Evolutionary conservation across 2,888 invertebrate species (phyloP), one percentile per base, ranked within the genome.

Genomic region (Argynnis bischoffii): DNA sequence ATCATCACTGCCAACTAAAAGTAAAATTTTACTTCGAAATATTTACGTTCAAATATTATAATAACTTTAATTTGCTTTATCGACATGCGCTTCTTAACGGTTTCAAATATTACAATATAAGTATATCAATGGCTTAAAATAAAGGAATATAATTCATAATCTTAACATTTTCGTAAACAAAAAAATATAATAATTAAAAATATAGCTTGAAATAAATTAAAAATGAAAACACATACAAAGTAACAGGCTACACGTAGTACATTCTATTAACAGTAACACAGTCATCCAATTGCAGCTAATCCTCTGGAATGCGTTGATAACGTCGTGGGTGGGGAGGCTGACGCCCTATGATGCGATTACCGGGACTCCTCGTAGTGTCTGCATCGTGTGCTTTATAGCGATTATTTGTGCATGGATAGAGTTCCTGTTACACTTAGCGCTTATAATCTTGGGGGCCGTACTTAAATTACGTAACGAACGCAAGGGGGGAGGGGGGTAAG

Each of bases 221-320:
- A 53, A 18, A 61, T 1, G 16, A 18, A 21, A 35, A 35, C 15
- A 41, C 26, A 14, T 13, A 16, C 4, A 16, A 55, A 41, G 35
- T n/a, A 41, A 50, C 50, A 41, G n/a, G 51, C 11, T 31, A 51
- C 53, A 41, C 6, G 35, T 41, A 51, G 35, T 53, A 16, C 51
- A 53, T 35, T 18, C 15, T 15, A 41, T 61, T 15, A 61, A 21
- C 61, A 61, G 53, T 61, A 53, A 35, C 18, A 53, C 51, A 53
- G 76, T 78, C 72, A 77, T 63, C 68, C 71, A 69, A 67, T 69
- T 72, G 73, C 73, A 73, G 67, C 64, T 74, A 72, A 78, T 76
- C 74, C 73, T 63, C 54, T 63, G 78, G 76, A 77, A 77, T 76
- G 78, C 67, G 76, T 73, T 74, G 76, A 77, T 76, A 77, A 71